Conservation (phyloP, 2,113 vertebrate genomes). For the Seriola rivoliana region DNA sequence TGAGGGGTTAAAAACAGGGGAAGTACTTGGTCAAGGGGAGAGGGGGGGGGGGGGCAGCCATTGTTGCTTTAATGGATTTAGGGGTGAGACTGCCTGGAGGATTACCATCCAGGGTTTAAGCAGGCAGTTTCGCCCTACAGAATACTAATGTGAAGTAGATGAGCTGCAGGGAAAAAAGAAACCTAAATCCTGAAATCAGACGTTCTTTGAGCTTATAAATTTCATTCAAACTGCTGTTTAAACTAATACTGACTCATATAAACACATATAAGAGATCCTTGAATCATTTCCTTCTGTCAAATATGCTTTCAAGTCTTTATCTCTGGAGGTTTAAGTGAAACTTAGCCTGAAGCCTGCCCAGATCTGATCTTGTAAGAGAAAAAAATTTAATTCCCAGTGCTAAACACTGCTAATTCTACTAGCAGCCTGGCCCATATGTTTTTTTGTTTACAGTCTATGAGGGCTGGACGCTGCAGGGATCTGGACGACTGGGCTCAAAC, state of each 20-base stretch:
- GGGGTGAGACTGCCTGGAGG: conserved; percentile 51
- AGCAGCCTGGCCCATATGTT: conserved; percentile 38
- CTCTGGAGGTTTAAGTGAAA: conserved; percentile 23
- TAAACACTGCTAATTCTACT: conserved; percentile 37
- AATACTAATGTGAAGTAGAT: conserved; percentile 70
- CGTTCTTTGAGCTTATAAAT: conserved; percentile 10
- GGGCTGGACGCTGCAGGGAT: conserved; percentile 11
- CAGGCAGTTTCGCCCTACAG: conserved; percentile 38
- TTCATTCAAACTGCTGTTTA: background rate
- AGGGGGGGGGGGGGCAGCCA: background rate
- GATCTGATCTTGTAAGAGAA: conserved; percentile 28
- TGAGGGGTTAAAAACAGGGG: conserved; percentile 86
- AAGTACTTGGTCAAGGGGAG: conserved; percentile 49
- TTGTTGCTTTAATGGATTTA: conserved; percentile 64
- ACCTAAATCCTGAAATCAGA: conserved; percentile 12
- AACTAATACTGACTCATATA: background rate
- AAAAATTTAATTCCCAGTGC: conserved; percentile 10
- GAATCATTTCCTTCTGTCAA: background rate
- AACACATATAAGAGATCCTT: background rate
- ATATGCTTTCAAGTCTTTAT: conserved; percentile 14
- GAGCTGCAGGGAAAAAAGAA: conserved; percentile 2
- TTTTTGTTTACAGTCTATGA: conserved; percentile 11
- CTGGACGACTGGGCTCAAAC: conserved; percentile 47
- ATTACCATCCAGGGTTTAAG: conserved; percentile 53
- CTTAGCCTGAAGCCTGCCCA: conserved; percentile 19